phyloP scores from a whole-genome alignment of 2,888 invertebrate genomes.

The Glyphotaelius pellucidus region DNA sequence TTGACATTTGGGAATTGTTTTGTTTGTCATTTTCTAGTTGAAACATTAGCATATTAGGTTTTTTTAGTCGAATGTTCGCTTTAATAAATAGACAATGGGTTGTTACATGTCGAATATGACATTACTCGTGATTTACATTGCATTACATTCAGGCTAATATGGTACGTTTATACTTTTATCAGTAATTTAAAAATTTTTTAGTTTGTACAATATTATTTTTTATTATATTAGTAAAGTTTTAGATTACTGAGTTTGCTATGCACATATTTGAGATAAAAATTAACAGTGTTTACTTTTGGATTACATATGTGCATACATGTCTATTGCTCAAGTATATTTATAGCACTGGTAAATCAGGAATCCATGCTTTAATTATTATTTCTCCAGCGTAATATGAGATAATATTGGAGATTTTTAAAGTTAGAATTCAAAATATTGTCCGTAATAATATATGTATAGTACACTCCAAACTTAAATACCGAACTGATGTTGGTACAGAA shows the following conservation, averaged over 20 bases:
- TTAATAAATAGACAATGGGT: not conserved
- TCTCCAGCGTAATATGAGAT: too few species aligned
- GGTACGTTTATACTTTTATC: not conserved
- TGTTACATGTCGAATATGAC: not conserved
- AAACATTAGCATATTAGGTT: not conserved
- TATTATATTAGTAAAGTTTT: not conserved
- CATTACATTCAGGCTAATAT: not conserved
- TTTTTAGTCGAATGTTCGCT: not conserved
- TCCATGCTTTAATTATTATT: too few species aligned
- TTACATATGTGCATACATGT: not conserved
- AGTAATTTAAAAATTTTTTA: not conserved
- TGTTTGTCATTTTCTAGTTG: not conserved
- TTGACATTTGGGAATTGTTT: conserved; percentile 55
- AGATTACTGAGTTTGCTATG: not conserved
- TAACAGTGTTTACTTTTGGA: not conserved
- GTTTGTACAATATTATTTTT: not conserved
- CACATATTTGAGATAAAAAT: not conserved
- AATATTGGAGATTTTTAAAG: too few species aligned
- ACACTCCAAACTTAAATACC: too few species aligned
- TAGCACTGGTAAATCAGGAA: too few species aligned
- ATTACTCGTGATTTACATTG: not conserved
- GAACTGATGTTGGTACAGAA: too few species aligned
- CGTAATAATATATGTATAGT: too few species aligned
- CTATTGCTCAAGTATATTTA: too few species aligned
- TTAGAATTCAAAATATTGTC: too few species aligned